phyloP scores from a whole-genome alignment of 2,113 vertebrate genomes.

The Sakesphorus luctuosus region DNA sequence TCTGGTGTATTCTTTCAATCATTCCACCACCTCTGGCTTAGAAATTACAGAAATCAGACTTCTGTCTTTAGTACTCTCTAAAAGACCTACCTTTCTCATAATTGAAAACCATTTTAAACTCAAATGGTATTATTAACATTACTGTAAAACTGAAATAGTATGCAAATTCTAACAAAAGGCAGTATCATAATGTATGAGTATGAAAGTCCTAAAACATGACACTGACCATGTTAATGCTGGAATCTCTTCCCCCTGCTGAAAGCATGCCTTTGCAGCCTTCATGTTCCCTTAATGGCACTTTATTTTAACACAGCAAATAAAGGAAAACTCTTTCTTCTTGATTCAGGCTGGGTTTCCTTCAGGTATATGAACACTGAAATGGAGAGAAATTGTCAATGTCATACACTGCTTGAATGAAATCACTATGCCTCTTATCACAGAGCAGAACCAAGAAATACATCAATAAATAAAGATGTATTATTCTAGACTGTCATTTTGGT shows the following conservation, averaged over 20 bases:
- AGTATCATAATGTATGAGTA: background rate
- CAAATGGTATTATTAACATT: background rate
- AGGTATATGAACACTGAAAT: background rate
- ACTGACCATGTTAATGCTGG: background rate
- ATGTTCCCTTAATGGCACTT: background rate
- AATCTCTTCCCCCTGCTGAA: background rate
- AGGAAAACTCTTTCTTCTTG: background rate
- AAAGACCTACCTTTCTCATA: background rate
- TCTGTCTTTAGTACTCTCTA: background rate
- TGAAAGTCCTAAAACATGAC: background rate
- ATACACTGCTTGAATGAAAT: slow-evolving; percentile 2
- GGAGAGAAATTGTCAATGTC: slow-evolving; percentile 7
- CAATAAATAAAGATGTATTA: slow-evolving; percentile 47
- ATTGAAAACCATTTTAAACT: background rate
- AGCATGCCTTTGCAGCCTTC: background rate
- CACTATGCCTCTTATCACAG: slow-evolving; percentile 29
- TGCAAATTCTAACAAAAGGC: background rate
- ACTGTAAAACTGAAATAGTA: background rate
- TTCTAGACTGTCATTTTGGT: slow-evolving; percentile 41
- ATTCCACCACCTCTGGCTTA: background rate
- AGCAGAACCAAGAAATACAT: slow-evolving; percentile 15
- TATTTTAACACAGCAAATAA: background rate
- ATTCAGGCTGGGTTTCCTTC: background rate
- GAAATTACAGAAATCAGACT: background rate
- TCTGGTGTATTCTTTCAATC: background rate